These are phyloP conservation scores for Edolisoma coerulescens DNA, from an alignment of 2,113 vertebrate species.

Conservation along the genomic window DNA sequence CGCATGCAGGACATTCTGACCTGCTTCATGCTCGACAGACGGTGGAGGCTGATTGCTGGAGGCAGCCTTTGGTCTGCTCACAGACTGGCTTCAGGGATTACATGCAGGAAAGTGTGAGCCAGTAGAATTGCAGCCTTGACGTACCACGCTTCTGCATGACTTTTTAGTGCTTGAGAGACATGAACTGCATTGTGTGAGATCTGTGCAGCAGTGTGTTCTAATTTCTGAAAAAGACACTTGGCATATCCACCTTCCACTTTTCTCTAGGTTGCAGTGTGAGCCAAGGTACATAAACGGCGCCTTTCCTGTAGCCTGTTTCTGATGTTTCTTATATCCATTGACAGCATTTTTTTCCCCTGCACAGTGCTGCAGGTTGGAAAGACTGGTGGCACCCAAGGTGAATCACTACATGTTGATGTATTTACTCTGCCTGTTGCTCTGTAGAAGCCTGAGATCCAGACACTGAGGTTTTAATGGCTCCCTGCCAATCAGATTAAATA, in stretches of 20 bases:
- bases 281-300: not conserved
- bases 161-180: not conserved
- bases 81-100: not conserved
- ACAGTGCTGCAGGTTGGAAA: not conserved
- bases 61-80: not conserved
- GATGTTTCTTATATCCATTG: not conserved
- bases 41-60: not conserved
- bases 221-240: not conserved
- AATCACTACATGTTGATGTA: conserved; percentile 6
- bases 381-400: not conserved
- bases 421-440: conserved; percentile 41
- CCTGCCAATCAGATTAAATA: conserved; percentile 56
- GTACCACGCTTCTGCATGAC: not conserved
- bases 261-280: not conserved
- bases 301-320: not conserved
- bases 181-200: not conserved
- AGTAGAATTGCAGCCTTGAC: not conserved
- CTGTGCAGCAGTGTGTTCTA: not conserved
- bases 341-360: not conserved
- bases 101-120: not conserved
- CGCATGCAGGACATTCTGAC: not conserved
- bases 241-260: not conserved
- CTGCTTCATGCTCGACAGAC: not conserved
- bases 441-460: not conserved
- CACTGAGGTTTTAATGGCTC: not conserved